A percentile compares a stretch with the other conserved stretches of the same genome.
These are phyloP conservation scores for Halisarca cf. caerulea DNA, from an alignment of 37 sponge, comb jelly and placozoan genomes.

Conservation along the genomic window DNA sequence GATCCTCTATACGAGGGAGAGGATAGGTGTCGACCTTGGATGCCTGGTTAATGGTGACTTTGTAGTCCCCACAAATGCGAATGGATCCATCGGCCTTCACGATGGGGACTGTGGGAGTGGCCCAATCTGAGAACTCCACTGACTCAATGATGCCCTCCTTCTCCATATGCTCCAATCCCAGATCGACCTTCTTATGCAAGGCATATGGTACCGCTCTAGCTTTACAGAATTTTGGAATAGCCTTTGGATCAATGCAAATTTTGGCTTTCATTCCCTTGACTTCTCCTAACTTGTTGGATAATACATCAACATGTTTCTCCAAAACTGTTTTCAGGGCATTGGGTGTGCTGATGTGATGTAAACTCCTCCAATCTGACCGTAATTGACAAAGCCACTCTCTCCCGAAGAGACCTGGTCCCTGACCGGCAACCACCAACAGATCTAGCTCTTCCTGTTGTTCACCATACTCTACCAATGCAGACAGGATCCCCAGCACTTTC, in stretches of 20 bases:
- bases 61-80: no score
- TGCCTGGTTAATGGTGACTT: no score
- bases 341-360: neutral
- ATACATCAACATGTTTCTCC: conserved; percentile 23
- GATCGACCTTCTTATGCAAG: conserved; percentile 29
- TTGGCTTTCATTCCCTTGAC: conserved; percentile 20
- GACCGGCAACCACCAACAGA: neutral
- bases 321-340: neutral
- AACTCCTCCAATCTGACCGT: no score
- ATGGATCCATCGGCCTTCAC: no score
- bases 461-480: no score
- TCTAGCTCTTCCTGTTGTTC: neutral
- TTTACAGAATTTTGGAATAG: conserved; percentile 25
- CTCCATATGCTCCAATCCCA: conserved; percentile 2
- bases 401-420: neutral
- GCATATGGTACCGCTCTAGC: conserved; percentile 38
- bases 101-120: no score
- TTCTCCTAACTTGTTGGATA: conserved; percentile 22
- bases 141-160: no score
- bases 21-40: no score
- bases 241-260: neutral
- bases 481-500: no score
- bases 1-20: no score
- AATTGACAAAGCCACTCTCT: no score
- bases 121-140: no score